Percentiles rank a stretch among this genome's conserved stretches.
Evolutionary conservation across 37 sponge, comb jelly and placozoan genomes (phyloP).

Genomic region (Hexactinellida sp.): DNA sequence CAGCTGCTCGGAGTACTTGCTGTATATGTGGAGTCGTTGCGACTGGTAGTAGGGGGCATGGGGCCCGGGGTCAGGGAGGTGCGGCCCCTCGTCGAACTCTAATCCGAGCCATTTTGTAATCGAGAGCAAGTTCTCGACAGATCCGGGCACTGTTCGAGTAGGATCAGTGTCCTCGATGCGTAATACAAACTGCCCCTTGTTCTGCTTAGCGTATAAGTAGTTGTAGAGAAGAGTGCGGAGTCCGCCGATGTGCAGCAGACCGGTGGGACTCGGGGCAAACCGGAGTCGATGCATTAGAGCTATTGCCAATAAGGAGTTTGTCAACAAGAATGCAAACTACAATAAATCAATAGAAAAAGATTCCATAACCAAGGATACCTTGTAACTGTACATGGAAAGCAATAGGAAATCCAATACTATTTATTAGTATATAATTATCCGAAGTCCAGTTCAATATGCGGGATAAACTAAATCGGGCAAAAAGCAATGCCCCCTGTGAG

Average conservation of each 20-base stretch:
- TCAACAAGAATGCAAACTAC: too few relatives aligned
- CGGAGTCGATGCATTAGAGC: constrained; percentile 42
- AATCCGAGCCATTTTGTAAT: constrained; percentile 43
- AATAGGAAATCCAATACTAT: neutral
- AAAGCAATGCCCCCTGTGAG: constrained; percentile 86
- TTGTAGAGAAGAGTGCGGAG: constrained; percentile 73
- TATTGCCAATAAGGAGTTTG: too few relatives aligned
- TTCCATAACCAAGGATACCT: too few relatives aligned
- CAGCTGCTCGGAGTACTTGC: constrained; percentile 16
- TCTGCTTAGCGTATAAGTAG: constrained; percentile 52
- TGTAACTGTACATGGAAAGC: neutral
- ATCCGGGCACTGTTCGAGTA: constrained; percentile 34
- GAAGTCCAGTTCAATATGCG: neutral
- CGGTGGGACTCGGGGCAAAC: constrained; percentile 86
- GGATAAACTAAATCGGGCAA: neutral
- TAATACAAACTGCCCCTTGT: constrained; percentile 39
- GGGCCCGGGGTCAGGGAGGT: constrained; percentile 19
- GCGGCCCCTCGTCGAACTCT: constrained; percentile 46
- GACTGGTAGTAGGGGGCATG: constrained; percentile 20
- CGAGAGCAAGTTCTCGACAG: constrained; percentile 23
- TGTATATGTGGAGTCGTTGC: constrained; percentile 31
- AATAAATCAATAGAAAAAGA: too few relatives aligned
- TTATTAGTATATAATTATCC: neutral
- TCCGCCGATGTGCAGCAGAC: constrained; percentile 69
- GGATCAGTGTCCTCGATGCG: constrained; percentile 77